Evolutionary conservation across 2,113 vertebrate species (phyloP), one percentile per base, ranked within the genome.

Genomic region (Hippocampus comes): DNA sequence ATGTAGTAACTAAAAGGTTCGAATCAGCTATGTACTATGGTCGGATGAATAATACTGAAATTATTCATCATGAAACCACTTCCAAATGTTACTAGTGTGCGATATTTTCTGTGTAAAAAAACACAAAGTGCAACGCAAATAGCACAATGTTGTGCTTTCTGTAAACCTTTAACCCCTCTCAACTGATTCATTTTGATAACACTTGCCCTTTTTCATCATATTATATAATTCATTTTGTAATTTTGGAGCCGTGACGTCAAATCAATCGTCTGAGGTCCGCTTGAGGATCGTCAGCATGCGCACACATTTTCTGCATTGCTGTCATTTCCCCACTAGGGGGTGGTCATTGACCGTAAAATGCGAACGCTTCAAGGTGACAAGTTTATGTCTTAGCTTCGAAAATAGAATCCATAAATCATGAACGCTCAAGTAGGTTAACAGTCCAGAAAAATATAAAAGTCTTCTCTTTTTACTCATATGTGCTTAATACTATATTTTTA

Each of bases 271-370:
- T 23, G 30, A 55, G 21, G 41, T 17, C 18, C 11, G 3, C 12
- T 56, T 9, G 27, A 38, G 38, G 27, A n/a, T 4, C 14, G 64
- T 55, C 34, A 41, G 0, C 56, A 60, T 1, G 0, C 27, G n/a
- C 21, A 8, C 41, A 46, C 41, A 43, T n/a, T n/a, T 43, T 23
- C 4, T 79, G 46, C 1, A 55, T 0, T 66, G 70, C 49, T 15
- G 30, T 38, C 0, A 0, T 73, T 79, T 66, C 0, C 0, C 84
- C 90, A 81, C 90, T 87, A 90, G 88, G 85, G 88, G 90, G 88
- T 86, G 76, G 63, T 63, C 71, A 65, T 11, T 75, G 79, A 80
- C 74, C 83, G 70, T 51, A 21, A 30, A 89, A 88, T 79, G n/a
- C 12, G 72, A 69, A 21, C 41, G 1, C 34, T n/a, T 4, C 17